Conservation (phyloP, 2,888 invertebrate species). For the Griposia aprilina region DNA sequence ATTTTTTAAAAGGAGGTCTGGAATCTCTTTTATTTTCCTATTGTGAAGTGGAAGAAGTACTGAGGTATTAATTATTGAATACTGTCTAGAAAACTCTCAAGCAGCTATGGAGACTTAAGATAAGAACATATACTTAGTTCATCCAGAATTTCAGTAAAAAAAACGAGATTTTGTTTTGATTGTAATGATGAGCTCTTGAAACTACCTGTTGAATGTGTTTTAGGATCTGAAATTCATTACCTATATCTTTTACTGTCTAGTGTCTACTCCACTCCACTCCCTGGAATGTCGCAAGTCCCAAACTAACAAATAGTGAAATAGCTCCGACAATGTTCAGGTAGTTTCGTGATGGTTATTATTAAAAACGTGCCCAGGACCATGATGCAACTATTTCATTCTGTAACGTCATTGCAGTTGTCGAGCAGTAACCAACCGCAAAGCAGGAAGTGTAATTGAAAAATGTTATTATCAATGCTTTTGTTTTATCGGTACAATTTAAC, state of each 20-base stretch:
- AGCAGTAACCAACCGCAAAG: constrained; percentile 8
- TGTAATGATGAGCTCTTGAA: background rate
- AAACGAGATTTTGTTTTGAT: background rate
- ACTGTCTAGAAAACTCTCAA: background rate
- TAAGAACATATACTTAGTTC: background rate
- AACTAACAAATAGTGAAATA: constrained; percentile 20
- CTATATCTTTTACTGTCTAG: background rate
- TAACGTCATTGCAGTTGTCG: constrained; percentile 37
- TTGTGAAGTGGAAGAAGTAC: background rate
- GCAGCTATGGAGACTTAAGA: background rate
- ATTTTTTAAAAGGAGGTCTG: background rate
- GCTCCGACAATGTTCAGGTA: constrained; percentile 13
- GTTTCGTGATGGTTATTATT: constrained; percentile 22
- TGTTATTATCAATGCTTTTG: constrained; percentile 3
- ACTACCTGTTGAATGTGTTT: background rate
- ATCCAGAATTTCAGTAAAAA: background rate
- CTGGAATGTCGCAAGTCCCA: constrained; percentile 3
- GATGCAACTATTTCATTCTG: constrained; percentile 53
- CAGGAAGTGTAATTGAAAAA: constrained; percentile 18
- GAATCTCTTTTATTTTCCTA: background rate
- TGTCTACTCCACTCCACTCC: no score
- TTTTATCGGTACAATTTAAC: constrained; percentile 1
- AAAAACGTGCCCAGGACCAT: constrained; percentile 33
- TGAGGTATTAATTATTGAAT: background rate
- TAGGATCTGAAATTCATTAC: no score